Conservation (phyloP, 2,888 invertebrate species). For the Rapana venosa region DNA sequence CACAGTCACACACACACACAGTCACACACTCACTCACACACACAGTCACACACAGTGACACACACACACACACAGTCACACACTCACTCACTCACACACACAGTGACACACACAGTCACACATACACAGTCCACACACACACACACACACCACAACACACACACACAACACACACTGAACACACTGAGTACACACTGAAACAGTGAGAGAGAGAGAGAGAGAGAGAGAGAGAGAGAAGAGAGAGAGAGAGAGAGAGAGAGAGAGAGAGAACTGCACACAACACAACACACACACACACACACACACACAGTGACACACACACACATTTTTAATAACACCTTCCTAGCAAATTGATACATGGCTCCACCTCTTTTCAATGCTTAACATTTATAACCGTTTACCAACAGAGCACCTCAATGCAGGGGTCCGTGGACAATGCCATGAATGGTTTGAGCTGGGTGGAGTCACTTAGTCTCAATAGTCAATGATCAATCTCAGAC, state of each 20-base stretch:
- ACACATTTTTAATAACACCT: background rate
- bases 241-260: slow-evolving; percentile 34
- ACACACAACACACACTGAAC: background rate
- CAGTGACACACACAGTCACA: background rate
- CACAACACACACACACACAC: background rate
- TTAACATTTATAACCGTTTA: background rate
- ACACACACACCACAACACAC: too few species aligned
- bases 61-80: slow-evolving; percentile 12
- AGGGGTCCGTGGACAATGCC: too few species aligned
- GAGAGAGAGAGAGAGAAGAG: slow-evolving; percentile 34
- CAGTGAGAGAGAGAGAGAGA: slow-evolving; percentile 8
- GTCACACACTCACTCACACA: background rate
- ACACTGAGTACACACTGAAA: background rate
- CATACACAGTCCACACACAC: background rate
- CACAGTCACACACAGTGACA: background rate
- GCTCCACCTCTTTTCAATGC: background rate
- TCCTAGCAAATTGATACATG: background rate
- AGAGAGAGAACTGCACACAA: background rate
- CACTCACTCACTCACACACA: slow-evolving; percentile 1
- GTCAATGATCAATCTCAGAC: background rate
- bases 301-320: background rate
- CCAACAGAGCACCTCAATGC: too few species aligned
- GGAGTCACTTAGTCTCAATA: background rate
- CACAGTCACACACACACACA: background rate
- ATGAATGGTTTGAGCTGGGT: background rate